A percentile compares a stretch with the other conserved stretches of the same genome.
phyloP scores from a whole-genome alignment of 2,113 vertebrate species.

The Hystrix cristata region DNA sequence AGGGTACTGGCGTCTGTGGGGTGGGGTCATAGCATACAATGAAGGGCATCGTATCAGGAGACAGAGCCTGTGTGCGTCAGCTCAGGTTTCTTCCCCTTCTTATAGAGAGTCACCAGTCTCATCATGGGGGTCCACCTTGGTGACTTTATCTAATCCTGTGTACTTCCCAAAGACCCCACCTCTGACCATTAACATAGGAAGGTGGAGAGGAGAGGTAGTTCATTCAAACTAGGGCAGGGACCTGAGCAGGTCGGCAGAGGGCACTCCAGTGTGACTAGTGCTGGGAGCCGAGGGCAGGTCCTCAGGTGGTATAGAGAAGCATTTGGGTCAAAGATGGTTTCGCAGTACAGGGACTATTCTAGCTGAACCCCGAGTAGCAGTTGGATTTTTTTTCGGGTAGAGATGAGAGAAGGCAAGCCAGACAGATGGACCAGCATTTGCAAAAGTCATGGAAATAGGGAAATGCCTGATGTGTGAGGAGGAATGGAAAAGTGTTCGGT shows the following conservation, averaged over 20 bases:
- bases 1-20: not conserved
- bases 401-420: not conserved
- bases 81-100: not conserved
- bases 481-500: not conserved
- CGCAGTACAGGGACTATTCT: not conserved
- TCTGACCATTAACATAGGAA: not conserved
- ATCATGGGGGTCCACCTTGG: not conserved
- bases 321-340: not conserved
- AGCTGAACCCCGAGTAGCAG: not conserved
- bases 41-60: not conserved
- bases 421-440: not conserved
- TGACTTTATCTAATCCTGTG: not conserved
- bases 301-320: too few species aligned
- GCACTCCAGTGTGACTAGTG: not conserved
- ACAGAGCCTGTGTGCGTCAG: not conserved
- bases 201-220: not conserved
- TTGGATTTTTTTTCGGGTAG: not conserved
- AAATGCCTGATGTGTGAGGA: not conserved
- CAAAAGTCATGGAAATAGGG: not conserved
- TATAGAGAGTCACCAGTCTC: not conserved
- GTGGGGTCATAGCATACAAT: not conserved
- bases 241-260: not conserved
- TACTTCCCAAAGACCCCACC: not conserved
- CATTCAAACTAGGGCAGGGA: not conserved
- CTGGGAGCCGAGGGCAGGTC: not conserved